Conservation (phyloP, 2,797 vertebrate genomes). For the Limnodromus scolopaceus region DNA sequence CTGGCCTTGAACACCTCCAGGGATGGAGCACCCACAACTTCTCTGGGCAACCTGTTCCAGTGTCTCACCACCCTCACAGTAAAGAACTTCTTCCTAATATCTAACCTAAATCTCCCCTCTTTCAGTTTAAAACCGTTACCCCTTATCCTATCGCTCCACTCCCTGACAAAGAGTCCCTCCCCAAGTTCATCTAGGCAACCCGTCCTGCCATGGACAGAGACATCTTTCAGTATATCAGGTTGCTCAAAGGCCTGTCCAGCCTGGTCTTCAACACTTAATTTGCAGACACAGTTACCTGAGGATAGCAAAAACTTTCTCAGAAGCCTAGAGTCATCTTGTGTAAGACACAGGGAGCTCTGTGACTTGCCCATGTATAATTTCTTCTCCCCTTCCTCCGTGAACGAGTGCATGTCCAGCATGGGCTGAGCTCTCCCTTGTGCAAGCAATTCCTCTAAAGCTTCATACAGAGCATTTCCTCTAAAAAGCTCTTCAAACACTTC, state of each 20-base stretch:
- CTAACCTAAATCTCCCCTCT: no score
- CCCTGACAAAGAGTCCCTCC: no score
- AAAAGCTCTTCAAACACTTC: neutral
- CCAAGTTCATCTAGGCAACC: neutral
- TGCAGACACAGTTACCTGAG: neutral
- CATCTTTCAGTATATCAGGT: neutral
- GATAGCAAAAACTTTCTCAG: neutral
- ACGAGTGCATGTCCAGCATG: fast-evolving
- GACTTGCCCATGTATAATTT: fast-evolving
- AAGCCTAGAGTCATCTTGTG: neutral
- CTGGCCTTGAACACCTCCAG: no score
- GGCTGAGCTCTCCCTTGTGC: neutral
- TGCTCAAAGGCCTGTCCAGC: neutral
- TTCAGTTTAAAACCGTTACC: no score
- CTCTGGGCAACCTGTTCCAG: no score
- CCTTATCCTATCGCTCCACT: no score
- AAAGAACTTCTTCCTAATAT: no score
- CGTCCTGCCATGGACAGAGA: neutral
- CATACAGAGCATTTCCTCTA: neutral
- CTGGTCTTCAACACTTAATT: neutral
- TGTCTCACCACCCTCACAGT: no score
- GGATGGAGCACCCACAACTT: no score
- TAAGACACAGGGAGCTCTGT: neutral
- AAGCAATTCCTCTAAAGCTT: neutral
- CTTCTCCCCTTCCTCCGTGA: neutral